These are phyloP conservation scores for Sebastes trivittatus DNA, from an alignment of 2,797 vertebrate genomes.

Conservation along the genomic window DNA sequence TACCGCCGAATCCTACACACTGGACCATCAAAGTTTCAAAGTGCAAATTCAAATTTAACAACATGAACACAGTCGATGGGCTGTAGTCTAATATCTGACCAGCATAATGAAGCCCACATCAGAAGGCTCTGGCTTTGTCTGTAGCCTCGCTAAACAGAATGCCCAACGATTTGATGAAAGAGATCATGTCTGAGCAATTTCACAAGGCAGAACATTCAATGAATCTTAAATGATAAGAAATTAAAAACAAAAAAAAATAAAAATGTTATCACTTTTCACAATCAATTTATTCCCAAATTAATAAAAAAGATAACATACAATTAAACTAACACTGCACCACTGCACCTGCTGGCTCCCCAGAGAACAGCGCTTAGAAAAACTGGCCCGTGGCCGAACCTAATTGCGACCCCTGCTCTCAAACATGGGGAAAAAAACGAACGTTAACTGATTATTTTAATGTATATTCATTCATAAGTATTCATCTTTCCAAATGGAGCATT, in stretches of 20 bases:
- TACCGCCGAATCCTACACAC: not conserved
- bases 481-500: constrained; percentile 42
- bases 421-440: constrained; percentile 8
- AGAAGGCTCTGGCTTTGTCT: not conserved
- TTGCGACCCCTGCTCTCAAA: constrained; percentile 15
- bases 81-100: not conserved
- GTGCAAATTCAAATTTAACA: not conserved
- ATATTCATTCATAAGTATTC: constrained; percentile 42
- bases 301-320: not conserved
- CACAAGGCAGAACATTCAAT: not conserved
- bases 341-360: not conserved
- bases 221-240: not conserved
- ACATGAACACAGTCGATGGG: not conserved
- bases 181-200: not conserved
- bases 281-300: not conserved
- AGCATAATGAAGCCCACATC: not conserved
- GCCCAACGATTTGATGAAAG: not conserved
- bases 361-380: not conserved
- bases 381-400: not conserved
- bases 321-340: not conserved
- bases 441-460: constrained; percentile 38
- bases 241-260: not conserved
- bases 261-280: not conserved
- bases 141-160: not conserved
- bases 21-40: not conserved